These are phyloP conservation scores for Deilephila elpenor DNA, from an alignment of 2,888 invertebrate genomes.

Conservation along the genomic window DNA sequence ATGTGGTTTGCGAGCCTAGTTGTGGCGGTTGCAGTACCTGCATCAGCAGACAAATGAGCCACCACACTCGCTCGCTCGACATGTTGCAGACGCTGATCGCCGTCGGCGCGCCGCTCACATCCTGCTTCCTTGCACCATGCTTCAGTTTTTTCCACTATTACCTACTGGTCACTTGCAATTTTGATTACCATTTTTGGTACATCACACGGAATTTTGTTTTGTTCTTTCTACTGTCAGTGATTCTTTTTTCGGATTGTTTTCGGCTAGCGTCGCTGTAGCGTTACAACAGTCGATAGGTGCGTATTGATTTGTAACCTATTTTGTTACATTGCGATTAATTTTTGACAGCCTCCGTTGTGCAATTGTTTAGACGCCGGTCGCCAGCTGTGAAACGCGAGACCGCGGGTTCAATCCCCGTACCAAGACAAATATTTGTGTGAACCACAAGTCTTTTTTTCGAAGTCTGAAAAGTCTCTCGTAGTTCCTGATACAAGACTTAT, in stretches of 20 bases:
- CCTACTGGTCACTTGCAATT: conserved; percentile 56
- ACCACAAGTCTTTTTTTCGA: too few relatives aligned
- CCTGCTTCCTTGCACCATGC: conserved; percentile 8
- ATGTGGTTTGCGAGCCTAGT: neutral
- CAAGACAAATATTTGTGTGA: too few relatives aligned
- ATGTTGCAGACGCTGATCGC: conserved; percentile 45
- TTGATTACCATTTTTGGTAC: conserved; percentile 49
- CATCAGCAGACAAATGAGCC: conserved; percentile 63
- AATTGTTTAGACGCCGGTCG: too few relatives aligned
- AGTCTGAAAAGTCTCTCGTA: too few relatives aligned
- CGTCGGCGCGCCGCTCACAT: neutral
- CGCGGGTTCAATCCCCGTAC: too few relatives aligned
- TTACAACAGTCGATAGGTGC: neutral
- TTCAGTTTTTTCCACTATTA: conserved; percentile 30
- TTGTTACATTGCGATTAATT: neutral
- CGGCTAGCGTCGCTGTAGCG: neutral
- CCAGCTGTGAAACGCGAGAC: too few relatives aligned
- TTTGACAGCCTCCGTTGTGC: too few relatives aligned
- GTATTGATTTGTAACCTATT: neutral
- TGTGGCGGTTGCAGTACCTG: conserved; percentile 54
- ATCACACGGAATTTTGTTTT: conserved; percentile 66
- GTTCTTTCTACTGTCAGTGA: conserved; percentile 55
- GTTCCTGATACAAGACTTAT: too few relatives aligned
- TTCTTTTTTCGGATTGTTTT: conserved; percentile 15
- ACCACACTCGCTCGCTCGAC: conserved; percentile 59